phyloP scores from a whole-genome alignment of 2,113 vertebrate species.

The Corydoras maculifer region DNA sequence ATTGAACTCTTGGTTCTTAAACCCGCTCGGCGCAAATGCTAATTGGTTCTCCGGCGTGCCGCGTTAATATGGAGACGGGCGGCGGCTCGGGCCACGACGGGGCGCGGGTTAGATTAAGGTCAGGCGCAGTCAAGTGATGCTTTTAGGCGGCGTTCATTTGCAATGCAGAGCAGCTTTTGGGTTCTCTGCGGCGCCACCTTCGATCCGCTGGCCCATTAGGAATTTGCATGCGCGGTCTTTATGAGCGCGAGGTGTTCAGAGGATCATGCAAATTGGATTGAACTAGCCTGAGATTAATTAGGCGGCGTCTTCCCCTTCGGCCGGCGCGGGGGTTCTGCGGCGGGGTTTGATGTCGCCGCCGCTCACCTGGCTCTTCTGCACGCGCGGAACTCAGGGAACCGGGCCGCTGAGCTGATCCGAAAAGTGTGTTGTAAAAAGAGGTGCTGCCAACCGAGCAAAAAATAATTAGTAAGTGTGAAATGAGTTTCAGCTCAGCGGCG shows the following conservation, averaged over 20 bases:
- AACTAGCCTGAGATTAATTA: constrained; percentile 61
- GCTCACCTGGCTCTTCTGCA: not conserved
- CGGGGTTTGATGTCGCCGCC: too few species aligned
- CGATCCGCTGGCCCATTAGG: constrained; percentile 48
- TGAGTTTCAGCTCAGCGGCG: not conserved
- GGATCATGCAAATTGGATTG: constrained; percentile 52
- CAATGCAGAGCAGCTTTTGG: not conserved
- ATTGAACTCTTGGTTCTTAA: too few species aligned
- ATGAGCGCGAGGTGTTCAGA: constrained; percentile 33
- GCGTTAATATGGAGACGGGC: too few species aligned
- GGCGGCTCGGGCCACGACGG: too few species aligned
- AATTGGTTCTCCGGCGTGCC: too few species aligned
- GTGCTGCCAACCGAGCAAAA: not conserved
- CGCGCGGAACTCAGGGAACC: not conserved
- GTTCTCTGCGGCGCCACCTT: constrained; percentile 1
- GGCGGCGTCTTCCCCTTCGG: constrained; percentile 45
- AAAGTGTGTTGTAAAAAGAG: not conserved
- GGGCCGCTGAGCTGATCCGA: too few species aligned
- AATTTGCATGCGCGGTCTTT: constrained; percentile 41
- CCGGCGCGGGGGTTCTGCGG: constrained; percentile 34
- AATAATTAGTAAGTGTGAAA: not conserved
- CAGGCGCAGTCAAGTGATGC: constrained; percentile 11
- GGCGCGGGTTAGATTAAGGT: constrained; percentile 17
- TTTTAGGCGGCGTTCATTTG: not conserved
- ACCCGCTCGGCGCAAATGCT: too few species aligned